Base-by-base conservation (phyloP, 2,113 vertebrate genomes). In the Saguinus imperator region DNA sequence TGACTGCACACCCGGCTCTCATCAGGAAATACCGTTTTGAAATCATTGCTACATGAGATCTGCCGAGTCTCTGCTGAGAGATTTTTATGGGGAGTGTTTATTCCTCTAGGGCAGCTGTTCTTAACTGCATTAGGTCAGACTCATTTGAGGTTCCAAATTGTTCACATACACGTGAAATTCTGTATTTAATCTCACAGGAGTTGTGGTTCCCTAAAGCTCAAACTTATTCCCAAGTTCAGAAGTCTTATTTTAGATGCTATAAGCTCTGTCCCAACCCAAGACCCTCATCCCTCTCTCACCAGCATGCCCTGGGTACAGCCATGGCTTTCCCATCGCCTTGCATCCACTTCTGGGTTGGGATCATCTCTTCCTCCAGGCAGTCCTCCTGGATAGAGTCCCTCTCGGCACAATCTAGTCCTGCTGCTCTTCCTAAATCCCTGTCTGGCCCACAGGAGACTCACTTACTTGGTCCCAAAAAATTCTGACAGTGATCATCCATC, bases 1-100 rank as follows among this genome's bases (percentile, higher is more conserved):
- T n/a, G 48, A 1, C n/a, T 20, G 8, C 9, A 18, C 14, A 4
- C 45, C 32, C 40, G 43, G 14, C 12, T 68, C 5, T 5, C n/a
- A 14, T 55, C 61, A 27, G 87, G 68, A 83, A 72, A 68, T 6
- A 6, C 72, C 1, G 20, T 58, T 93, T 75, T n/a, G 43, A 82
- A 96, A 79, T n/a, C 37, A 20, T 35, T 25, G 35, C 58, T 21
- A 1, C 23, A 3, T 17, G 70, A 90, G 64, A 70, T 64, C 1
- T 48, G 48, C 64, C 79, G n/a, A 37, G 43, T 61, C 43, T 90
- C 94, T n/a, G 45, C 57, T 32, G 64, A 70, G 81, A 85, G 83
- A 37, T 29, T 68, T 68, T 58, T 87, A 57, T 40, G 55, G 48
- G 75, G 7, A 25, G 2, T 66, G 25, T 48, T 87, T 70, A 55